A percentile compares a stretch with the other conserved stretches of the same genome.
Evolutionary conservation across 2,888 invertebrate genomes (phyloP).

Genomic region (Eledona agricola): DNA sequence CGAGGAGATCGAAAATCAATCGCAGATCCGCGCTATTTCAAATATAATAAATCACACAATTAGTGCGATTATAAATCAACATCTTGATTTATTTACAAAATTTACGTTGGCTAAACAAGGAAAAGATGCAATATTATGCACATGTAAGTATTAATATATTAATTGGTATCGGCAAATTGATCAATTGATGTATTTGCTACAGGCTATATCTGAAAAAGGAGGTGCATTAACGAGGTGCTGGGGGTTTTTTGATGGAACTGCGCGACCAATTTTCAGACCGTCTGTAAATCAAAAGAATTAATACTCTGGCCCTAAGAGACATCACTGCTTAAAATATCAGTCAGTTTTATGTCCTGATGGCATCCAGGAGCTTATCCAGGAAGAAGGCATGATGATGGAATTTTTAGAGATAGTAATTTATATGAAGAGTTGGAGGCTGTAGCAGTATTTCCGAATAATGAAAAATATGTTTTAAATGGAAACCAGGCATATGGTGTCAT

Average conservation of each 20-base stretch:
- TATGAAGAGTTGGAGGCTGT: slow-evolving; percentile 35
- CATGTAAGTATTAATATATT: no score
- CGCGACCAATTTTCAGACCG: slow-evolving; percentile 38
- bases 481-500: slow-evolving; percentile 40
- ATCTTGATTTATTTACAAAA: no score
- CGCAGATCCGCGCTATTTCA: no score
- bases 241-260: slow-evolving; percentile 41
- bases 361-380: slow-evolving; percentile 38
- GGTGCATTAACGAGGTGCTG: slow-evolving; percentile 38
- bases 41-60: no score
- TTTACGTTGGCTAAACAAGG: no score
- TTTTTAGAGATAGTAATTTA: slow-evolving; percentile 39
- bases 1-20: no score
- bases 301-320: slow-evolving; percentile 40
- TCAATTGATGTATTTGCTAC: no score
- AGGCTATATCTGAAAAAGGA: slow-evolving; percentile 30
- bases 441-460: slow-evolving; percentile 22
- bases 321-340: slow-evolving; percentile 43
- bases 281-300: slow-evolving; percentile 38
- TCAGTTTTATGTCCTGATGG: slow-evolving; percentile 43
- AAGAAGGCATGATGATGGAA: slow-evolving; percentile 42
- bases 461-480: slow-evolving; percentile 39
- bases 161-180: no score
- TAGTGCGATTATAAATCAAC: no score
- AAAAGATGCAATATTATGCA: no score